Percentiles rank a stretch among this genome's conserved stretches.
Conservation (phyloP, 1,140 invertebrate genomes). For the Pteromalus puparum region DNA sequence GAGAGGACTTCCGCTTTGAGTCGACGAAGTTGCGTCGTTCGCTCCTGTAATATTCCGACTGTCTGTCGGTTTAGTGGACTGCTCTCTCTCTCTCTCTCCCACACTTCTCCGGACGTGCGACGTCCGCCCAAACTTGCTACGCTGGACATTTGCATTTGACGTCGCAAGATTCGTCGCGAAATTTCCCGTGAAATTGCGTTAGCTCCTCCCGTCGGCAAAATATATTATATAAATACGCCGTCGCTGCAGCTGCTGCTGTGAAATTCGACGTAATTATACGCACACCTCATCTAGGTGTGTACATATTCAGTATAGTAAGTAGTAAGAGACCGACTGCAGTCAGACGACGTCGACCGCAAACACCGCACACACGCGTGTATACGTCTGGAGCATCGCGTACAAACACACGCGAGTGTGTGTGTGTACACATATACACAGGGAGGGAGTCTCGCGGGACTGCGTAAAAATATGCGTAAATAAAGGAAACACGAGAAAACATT, state of each 20-base stretch:
- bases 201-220: background rate
- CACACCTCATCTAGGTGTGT: too few relatives aligned
- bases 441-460: background rate
- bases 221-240: background rate
- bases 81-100: background rate
- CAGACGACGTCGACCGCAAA: background rate
- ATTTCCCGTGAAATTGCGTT: constrained; percentile 50
- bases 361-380: background rate
- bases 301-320: background rate
- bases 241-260: background rate
- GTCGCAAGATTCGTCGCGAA: constrained; percentile 48
- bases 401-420: background rate
- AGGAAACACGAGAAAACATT: constrained; percentile 4
- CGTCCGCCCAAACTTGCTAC: constrained; percentile 26
- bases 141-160: constrained; percentile 49
- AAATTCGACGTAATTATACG: background rate
- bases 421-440: too few relatives aligned
- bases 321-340: background rate
- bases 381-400: background rate
- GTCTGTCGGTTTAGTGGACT: constrained; percentile 4
- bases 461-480: constrained; percentile 4
- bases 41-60: constrained; percentile 18
- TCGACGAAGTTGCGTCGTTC: constrained; percentile 32
- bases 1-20: background rate
- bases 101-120: background rate